Percentiles rank a stretch among this genome's conserved stretches.
These are phyloP conservation scores for Panthera leo DNA, from an alignment of 2,113 vertebrate species.

Conservation along the genomic window DNA sequence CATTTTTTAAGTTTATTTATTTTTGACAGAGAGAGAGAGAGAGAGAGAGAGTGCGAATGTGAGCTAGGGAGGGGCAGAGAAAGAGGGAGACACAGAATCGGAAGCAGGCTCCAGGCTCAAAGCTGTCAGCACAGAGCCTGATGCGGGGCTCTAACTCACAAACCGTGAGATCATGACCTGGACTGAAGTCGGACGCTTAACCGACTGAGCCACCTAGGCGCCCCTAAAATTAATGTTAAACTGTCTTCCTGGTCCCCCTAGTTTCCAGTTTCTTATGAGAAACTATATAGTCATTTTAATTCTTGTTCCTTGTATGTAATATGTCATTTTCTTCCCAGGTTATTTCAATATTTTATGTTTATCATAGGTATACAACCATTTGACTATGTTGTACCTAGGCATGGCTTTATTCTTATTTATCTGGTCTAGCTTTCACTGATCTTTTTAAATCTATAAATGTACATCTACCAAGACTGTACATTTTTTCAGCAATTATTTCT, in stretches of 20 bases:
- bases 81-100: too few relatives aligned
- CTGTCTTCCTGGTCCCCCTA: neutral
- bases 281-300: neutral
- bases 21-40: too few relatives aligned
- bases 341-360: neutral
- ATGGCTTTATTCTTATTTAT: neutral
- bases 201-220: too few relatives aligned
- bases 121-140: too few relatives aligned
- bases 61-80: too few relatives aligned
- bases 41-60: too few relatives aligned
- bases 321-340: neutral
- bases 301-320: neutral
- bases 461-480: neutral
- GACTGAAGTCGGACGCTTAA: too few relatives aligned
- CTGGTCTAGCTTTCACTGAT: neutral
- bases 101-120: too few relatives aligned
- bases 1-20: too few relatives aligned
- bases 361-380: neutral
- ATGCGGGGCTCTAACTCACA: too few relatives aligned
- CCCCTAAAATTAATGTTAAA: neutral
- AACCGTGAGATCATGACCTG: too few relatives aligned
- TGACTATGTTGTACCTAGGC: neutral
- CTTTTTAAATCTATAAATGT: neutral
- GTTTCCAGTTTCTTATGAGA: neutral
- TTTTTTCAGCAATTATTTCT: neutral